These are phyloP conservation scores for Cheilosia impressa DNA, from an alignment of 2,888 invertebrate species.

Conservation along the genomic window DNA sequence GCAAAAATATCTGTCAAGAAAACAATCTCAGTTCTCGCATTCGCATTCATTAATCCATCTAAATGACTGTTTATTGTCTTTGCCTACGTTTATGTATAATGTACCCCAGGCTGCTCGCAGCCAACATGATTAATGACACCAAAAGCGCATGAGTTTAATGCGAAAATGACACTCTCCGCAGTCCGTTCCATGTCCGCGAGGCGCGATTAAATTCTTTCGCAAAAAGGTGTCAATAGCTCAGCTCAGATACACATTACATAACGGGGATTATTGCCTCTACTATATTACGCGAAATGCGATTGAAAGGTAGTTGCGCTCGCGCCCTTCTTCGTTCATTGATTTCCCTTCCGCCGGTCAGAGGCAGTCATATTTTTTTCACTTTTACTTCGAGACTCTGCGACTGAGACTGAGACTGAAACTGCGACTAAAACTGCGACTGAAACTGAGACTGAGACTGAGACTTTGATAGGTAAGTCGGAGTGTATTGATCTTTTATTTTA, in stretches of 20 bases:
- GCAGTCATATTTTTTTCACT: constrained; percentile 64
- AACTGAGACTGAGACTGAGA: no score
- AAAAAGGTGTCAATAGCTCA: constrained; percentile 60
- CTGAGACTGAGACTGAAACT: no score
- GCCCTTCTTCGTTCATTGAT: constrained; percentile 58
- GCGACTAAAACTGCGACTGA: no score
- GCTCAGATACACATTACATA: constrained; percentile 46
- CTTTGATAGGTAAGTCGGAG: constrained; percentile 3
- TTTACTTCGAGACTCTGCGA: constrained; percentile 37
- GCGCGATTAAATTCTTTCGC: constrained; percentile 45
- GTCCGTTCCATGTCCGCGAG: constrained; percentile 21
- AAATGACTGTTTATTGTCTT: constrained; percentile 43
- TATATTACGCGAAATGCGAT: constrained; percentile 43
- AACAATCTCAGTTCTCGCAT: not conserved
- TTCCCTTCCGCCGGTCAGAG: not conserved
- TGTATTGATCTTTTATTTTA: constrained; percentile 63
- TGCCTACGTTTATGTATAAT: not conserved
- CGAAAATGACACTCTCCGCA: constrained; percentile 40
- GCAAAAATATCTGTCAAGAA: constrained; percentile 10
- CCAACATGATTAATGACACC: constrained; percentile 54
- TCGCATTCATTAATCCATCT: constrained; percentile 50
- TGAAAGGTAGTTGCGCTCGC: constrained; percentile 15
- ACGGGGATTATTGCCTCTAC: constrained; percentile 56
- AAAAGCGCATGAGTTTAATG: constrained; percentile 28
- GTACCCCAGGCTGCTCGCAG: not conserved